Evolutionary conservation across 2,797 vertebrate genomes (phyloP).

Genomic region (Distichodus sexfasciatus): DNA sequence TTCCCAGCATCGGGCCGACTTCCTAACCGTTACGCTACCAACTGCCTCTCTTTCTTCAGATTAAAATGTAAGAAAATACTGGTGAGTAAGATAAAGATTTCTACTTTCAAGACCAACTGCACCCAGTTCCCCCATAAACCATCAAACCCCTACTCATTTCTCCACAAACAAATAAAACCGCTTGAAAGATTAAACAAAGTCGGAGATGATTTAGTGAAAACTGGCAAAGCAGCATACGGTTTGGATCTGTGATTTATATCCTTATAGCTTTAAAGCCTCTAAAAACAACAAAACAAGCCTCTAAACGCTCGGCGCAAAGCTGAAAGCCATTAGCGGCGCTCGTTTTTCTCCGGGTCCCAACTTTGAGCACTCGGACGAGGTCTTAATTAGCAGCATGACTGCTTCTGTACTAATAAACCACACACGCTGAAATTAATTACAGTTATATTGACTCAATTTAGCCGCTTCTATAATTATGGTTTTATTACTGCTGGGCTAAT

Average conservation of each 20-base stretch:
- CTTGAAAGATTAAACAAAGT: neutral
- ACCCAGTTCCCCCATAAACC: too few species aligned
- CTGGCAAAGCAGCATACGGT: too few species aligned
- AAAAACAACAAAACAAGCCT: conserved; percentile 51
- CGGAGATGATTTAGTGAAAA: neutral
- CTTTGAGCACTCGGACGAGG: conserved; percentile 62
- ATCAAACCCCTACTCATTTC: too few species aligned
- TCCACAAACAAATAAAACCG: too few species aligned
- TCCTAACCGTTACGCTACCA: too few species aligned
- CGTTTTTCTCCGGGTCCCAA: conserved; percentile 58
- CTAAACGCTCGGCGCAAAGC: conserved; percentile 48
- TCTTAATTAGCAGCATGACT: conserved; percentile 70
- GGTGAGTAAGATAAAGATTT: too few species aligned
- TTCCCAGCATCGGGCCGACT: too few species aligned
- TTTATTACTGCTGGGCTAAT: conserved; percentile 63
- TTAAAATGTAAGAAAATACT: too few species aligned
- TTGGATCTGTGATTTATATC: too few species aligned
- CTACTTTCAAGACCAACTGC: too few species aligned
- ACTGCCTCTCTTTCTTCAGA: too few species aligned
- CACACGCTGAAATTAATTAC: conserved; percentile 71
- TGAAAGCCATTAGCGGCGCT: conserved; percentile 61
- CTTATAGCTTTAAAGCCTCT: too few species aligned
- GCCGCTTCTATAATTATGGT: conserved; percentile 67
- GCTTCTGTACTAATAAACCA: conserved; percentile 71
- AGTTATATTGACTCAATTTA: conserved; percentile 70